Percentiles rank a stretch among this genome's conserved stretches.
Evolutionary conservation across 1,140 invertebrate genomes (phyloP).

Genomic region (Magallana ariakensis): DNA sequence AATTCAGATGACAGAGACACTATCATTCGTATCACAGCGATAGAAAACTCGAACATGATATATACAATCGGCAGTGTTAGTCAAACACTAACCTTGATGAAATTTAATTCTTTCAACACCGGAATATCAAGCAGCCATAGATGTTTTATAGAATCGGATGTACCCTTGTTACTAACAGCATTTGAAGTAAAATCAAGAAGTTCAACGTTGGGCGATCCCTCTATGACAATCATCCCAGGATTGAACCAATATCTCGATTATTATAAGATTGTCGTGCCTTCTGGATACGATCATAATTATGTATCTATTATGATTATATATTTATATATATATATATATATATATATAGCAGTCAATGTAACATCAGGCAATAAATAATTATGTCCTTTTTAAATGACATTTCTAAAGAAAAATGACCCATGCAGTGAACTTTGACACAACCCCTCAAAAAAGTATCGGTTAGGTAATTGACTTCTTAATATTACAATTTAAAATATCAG

Average conservation of each 20-base stretch:
- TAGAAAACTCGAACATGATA: background rate
- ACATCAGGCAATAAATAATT: too few species aligned
- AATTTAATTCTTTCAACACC: background rate
- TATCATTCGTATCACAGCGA: background rate
- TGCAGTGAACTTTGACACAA: too few species aligned
- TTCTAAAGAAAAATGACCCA: too few species aligned
- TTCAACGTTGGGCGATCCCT: background rate
- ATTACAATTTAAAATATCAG: too few species aligned
- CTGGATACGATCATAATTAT: background rate
- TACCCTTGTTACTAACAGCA: background rate
- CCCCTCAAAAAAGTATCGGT: too few species aligned
- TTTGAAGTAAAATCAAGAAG: background rate
- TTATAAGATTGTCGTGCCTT: slow-evolving; percentile 1
- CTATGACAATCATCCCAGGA: background rate
- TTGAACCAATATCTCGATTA: background rate
- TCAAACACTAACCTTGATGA: background rate
- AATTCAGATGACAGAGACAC: background rate
- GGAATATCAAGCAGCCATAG: background rate
- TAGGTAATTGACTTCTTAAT: too few species aligned
- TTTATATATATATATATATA: too few species aligned
- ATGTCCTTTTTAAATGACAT: too few species aligned
- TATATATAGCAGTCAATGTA: too few species aligned
- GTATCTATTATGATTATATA: slow-evolving; percentile 1
- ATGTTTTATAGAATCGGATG: background rate
- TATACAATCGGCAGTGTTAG: background rate